Evolutionary conservation across 2,888 invertebrate genomes (phyloP), one percentile per base, ranked within the genome.

Genomic region (Spisula subtruncata): DNA sequence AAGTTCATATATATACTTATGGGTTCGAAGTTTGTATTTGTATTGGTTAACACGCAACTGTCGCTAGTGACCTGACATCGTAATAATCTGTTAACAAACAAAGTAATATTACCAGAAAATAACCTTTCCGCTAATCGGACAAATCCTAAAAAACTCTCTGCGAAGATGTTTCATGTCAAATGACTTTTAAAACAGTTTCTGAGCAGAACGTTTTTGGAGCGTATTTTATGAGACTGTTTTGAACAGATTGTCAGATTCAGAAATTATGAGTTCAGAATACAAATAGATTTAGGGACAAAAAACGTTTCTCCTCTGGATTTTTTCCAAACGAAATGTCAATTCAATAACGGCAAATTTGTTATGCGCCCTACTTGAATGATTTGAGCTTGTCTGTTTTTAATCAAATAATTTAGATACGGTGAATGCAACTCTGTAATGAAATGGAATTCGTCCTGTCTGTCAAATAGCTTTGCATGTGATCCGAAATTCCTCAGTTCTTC

Each of bases 311-410:
- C 32, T 32, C 29, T 0, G 35, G 16, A 60, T 0, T 35, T 75
- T 35, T 75, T 66, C 16, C 25, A 75, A 75, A 75, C 35, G 75
- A 75, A 75, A 75, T 35, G 75, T 75, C 75, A 75, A 75, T 75
- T 32, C 35, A 75, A 75, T 75, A 35, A 75, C 32, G 35, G 75
- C 14, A 16, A 2, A 0, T 75, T 75, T 35, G 14, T 35, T 18
- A 18, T 16, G 75, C n/a, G 29, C 2, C 16, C 32, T 29, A 75
- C 35, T 32, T 12, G 75, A 18, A 32, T 75, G 35, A 75, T 75
- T 75, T 32, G 29, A 75, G 75, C 75, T 14, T 75, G 18, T 35
- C 75, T 16, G 14, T 71, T 41, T 41, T 75, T 75, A 75, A 75
- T 75, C 75, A 75, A 35, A 75, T 32, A 75, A 75, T 20, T 14